Base-by-base conservation (phyloP, 2,888 invertebrate genomes). In the Ramazzottius varieornatus region DNA sequence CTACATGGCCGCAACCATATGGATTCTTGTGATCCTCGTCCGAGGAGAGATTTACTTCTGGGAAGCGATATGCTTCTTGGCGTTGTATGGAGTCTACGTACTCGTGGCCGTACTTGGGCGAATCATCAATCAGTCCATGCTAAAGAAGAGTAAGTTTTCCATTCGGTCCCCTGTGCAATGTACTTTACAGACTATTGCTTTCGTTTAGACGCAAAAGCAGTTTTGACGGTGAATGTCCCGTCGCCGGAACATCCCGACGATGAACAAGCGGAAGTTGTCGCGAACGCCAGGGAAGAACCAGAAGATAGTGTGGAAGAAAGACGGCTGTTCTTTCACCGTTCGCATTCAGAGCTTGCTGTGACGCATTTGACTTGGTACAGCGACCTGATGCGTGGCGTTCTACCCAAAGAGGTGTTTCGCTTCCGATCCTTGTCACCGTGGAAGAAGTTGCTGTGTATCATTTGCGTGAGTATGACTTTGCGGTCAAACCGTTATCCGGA, bases 21-120 rank as follows among this genome's bases (percentile, higher is more conserved):
- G 79, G 77, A 77, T 80, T 32, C 77, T 78, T 69, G 75, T 72
- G 65, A 72, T 81, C 32, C 73, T 80, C 32, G 75, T 74, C 69
- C 77, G 78, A 64, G 74, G 78, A 70, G 70, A 72, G 64, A 75
- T 82, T 65, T 71, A 77, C 24, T 71, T 79, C 20, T 75, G 76
- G 73, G 79, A 81, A 71, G 78, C 81, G 33, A 69, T 76, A 69
- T 78, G 77, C 0, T 77, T 78, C 66, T 72, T 81, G 32, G 67
- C 72, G 1, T 70, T 79, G 33, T 81, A 80, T 69, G 66, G 74
- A n/a, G 64, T 77, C 1, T 80, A 80, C 70, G 78, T 79, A 68
- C 66, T 72, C 32, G 76, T 77, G 16, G 81, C 82, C 2, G 72
- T 82, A 32, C 68, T 74, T 16, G 76, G 77, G 8, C 71, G 72